phyloP scores from a whole-genome alignment of 2,113 vertebrate species.

The Lagenorhynchus albirostris region DNA sequence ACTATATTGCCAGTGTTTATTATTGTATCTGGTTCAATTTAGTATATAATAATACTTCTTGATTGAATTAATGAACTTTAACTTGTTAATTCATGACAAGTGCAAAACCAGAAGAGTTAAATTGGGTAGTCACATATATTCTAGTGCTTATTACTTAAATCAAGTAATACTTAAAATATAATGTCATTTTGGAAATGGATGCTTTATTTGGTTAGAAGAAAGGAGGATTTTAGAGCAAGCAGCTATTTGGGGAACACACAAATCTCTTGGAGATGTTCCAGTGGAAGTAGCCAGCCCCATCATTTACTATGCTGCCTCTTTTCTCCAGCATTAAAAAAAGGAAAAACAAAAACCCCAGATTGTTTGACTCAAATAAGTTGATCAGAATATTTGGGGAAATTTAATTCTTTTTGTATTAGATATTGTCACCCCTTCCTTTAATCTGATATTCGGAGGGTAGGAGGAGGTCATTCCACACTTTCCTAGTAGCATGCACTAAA shows the following conservation, averaged over 20 bases:
- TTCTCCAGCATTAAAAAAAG: background rate
- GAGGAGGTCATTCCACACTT: background rate
- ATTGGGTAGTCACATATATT: background rate
- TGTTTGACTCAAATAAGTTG: background rate
- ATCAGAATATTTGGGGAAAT: background rate
- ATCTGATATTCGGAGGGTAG: background rate
- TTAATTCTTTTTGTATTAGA: background rate
- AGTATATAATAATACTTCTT: background rate
- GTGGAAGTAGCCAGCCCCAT: background rate
- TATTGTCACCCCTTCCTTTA: background rate
- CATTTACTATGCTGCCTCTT: background rate
- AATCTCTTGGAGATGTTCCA: background rate
- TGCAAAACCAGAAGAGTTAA: background rate
- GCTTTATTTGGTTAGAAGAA: background rate
- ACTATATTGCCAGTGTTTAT: background rate
- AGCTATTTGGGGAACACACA: background rate
- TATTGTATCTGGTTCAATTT: background rate
- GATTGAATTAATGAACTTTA: background rate
- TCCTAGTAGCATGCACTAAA: background rate
- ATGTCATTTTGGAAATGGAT: constrained; percentile 13
- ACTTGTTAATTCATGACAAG: background rate
- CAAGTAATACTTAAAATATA: background rate
- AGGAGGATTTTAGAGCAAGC: background rate
- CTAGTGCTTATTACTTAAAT: background rate
- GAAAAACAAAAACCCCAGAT: background rate